Base-by-base conservation (phyloP, 1,140 invertebrate species). In the Drosophila paulistorum region DNA sequence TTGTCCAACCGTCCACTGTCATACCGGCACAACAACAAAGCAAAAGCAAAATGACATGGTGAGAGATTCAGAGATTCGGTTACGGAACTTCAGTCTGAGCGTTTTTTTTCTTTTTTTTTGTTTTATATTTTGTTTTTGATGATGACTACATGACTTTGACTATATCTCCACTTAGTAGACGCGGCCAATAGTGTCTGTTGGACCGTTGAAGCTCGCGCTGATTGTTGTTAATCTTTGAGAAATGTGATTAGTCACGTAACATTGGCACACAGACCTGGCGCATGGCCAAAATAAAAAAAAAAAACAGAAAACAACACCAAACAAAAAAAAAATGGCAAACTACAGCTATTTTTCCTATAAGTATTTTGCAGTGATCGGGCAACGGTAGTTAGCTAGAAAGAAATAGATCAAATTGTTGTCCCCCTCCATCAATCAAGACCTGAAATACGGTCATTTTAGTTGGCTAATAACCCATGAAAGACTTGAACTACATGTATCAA, bases 161-260 rank as follows among this genome's bases (percentile, higher is more conserved):
- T 51, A 51, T 51, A 51, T 51, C 45, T 51, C 45, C 45, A 51
- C 45, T 51, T 51, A 51, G 45, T 51, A 51, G 45, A 17, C 45
- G 20, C 10, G 17, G 45, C 45, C 45, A 51, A 20, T 51, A 20
- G 68, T 58, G 67, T 77, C 74, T 77, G 74, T 51, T 51, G 75
- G 68, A 76, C 74, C 74, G 75, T 77, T 77, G 61, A 71, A 71
- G 64, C 69, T 63, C 66, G 64, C 81, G 83, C 79, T 87, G 83
- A 87, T 89, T 87, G 84, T 77, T 87, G 84, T 78, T 89, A 87
- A 87, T 87, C 83, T 87, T 72, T 63, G 74, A 41, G 67, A 84
- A 84, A 87, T 89, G 84, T 89, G 84, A 87, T 87, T 87, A 87
- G 83, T 87, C 83, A 87, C 83, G 83, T 87, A 89, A 89, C 82